These are phyloP conservation scores for Daktulosphaira vitifoliae DNA, from an alignment of 1,140 invertebrate species.

Conservation along the genomic window DNA sequence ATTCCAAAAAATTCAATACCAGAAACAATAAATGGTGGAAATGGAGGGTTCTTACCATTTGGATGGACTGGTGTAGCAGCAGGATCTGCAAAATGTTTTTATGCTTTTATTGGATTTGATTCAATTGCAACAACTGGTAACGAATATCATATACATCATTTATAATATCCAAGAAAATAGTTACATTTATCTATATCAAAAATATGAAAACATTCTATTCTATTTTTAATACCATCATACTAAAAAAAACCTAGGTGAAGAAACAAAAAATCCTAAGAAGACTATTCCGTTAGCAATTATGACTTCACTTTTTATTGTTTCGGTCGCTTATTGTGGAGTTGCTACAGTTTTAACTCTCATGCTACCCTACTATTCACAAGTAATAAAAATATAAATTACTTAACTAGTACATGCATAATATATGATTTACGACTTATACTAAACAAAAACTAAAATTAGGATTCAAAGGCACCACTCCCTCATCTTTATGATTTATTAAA, in stretches of 20 bases:
- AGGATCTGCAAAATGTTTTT: conserved; percentile 82
- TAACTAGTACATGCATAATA: no score
- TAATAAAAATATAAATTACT: conserved; percentile 16
- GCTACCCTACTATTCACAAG: conserved; percentile 49
- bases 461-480: conserved; percentile 61
- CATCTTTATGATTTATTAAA: conserved; percentile 66
- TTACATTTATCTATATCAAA: no score
- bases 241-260: conserved; percentile 50
- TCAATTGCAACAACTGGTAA: conserved; percentile 74
- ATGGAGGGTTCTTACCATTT: conserved; percentile 75
- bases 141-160: no score
- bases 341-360: conserved; percentile 80
- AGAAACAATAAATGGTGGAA: conserved; percentile 32
- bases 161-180: no score
- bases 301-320: conserved; percentile 47
- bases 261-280: conserved; percentile 53
- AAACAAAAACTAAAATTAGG: no score
- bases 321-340: conserved; percentile 59
- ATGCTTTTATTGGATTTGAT: conserved; percentile 78
- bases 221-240: no score
- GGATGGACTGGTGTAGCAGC: conserved; percentile 66
- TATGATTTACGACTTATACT: no score
- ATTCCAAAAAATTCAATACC: conserved; percentile 52
- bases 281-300: conserved; percentile 53
- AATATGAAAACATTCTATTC: no score